Evolutionary conservation across 2,113 vertebrate genomes (phyloP), one percentile per base, ranked within the genome.

Genomic region (Rhegmatorhina hoffmannsi): DNA sequence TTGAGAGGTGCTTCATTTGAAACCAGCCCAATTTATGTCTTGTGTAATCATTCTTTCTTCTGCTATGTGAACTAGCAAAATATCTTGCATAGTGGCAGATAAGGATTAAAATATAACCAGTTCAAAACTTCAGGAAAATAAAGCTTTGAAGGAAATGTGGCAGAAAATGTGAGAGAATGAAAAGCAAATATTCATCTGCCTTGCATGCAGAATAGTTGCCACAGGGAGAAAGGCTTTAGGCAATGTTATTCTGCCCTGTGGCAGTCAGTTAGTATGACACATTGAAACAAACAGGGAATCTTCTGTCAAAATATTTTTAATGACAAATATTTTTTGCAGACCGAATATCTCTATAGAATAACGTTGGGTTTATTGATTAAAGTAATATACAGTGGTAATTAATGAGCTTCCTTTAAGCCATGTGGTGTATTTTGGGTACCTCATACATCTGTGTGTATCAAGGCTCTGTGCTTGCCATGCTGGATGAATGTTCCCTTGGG

Each of bases 281-380:
- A 26, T 77, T 86, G 85, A 94, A 94, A 67, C 55, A 94, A 95
- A 83, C 60, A 79, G 69, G 68, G 92, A 94, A 85, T 77, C 19
- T 73, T 91, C 76, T 85, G 66, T 94, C 87, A 95, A 94, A 95
- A 95, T 88, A 95, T 79, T 96, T 97, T 91, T 90, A 70, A 90
- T 74, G 75, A 56, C 18, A 92, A 94, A 83, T 80, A 38, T 38
- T 87, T 89, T 89, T 85, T 86, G 16, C n/a, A 95, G 81, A 69
- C 29, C 76, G 66, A 84, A 28, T 79, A 73, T 79, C 25, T 91
- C 59, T 46, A n/a, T 25, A 91, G 40, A 69, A 55, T 64, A 77
- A 33, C 13, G 52, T 7, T 44, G 7, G 1, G 6, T 86, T 88
- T 91, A 59, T 66, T 86, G 68, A 83, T 69, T 84, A 68, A 93